These are phyloP conservation scores for Bathynomus jamesi DNA, from an alignment of 1,140 invertebrate species.

Conservation along the genomic window DNA sequence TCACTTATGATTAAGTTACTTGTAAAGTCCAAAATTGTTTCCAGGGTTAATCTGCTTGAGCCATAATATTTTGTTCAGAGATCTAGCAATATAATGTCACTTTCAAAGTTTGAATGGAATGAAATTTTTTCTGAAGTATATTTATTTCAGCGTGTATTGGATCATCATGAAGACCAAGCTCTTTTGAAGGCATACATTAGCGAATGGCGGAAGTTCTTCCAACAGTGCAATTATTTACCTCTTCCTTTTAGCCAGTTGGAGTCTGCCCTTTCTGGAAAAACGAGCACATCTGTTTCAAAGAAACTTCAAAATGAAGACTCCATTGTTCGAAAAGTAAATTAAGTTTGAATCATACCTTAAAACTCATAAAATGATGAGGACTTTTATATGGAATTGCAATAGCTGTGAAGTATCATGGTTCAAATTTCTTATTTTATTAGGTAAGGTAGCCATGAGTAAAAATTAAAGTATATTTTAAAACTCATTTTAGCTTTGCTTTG, in stretches of 20 bases:
- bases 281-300: constrained; percentile 43
- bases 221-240: constrained; percentile 91
- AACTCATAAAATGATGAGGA: no score
- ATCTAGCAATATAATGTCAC: no score
- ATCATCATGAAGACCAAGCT: constrained; percentile 77
- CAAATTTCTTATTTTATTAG: neutral
- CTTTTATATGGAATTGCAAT: no score
- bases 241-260: constrained; percentile 92
- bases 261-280: constrained; percentile 60
- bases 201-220: constrained; percentile 96
- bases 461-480: no score
- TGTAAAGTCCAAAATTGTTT: no score
- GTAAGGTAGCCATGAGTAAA: neutral
- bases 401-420: neutral
- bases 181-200: constrained; percentile 90
- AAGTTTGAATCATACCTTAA: neutral
- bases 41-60: neutral
- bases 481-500: no score
- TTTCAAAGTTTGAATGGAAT: neutral
- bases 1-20: no score
- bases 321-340: constrained; percentile 47
- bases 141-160: constrained; percentile 42
- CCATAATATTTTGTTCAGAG: neutral
- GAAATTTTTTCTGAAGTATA: neutral
- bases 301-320: constrained; percentile 47